Evolutionary conservation across 2,888 invertebrate genomes (phyloP).

Genomic region (Spodoptera picta): DNA sequence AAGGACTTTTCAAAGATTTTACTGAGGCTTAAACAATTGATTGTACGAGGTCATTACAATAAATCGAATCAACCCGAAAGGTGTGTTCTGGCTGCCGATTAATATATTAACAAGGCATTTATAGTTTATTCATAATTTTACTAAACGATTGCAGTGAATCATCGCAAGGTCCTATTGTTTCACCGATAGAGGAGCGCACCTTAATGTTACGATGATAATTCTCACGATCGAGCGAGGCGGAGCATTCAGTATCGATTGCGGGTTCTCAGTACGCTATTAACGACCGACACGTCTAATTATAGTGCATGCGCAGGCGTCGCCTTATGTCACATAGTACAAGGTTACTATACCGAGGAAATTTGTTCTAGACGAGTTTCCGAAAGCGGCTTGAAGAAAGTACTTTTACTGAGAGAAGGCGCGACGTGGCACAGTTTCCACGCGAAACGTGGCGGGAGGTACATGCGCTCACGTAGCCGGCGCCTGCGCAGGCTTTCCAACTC

Average conservation of each 20-base stretch:
- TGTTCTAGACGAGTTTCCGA: conserved; percentile 84
- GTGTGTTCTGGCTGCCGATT: conserved; percentile 16
- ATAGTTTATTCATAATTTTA: conserved; percentile 13
- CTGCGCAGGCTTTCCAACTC: conserved; percentile 77
- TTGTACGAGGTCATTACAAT: too few species aligned
- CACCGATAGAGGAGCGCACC: conserved; percentile 12
- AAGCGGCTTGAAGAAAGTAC: conserved; percentile 88
- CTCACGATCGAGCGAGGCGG: conserved; percentile 62
- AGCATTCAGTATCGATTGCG: conserved; percentile 69
- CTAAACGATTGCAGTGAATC: conserved; percentile 36
- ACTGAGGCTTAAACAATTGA: too few species aligned
- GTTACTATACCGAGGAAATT: conserved; percentile 82
- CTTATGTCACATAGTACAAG: conserved; percentile 85
- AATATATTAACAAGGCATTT: background rate
- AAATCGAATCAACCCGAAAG: background rate
- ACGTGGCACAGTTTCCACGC: conserved; percentile 87
- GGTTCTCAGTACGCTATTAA: conserved; percentile 74
- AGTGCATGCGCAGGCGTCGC: conserved; percentile 70
- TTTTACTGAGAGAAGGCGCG: conserved; percentile 85
- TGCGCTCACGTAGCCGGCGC: conserved; percentile 57
- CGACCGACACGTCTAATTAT: conserved; percentile 76
- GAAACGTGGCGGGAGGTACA: conserved; percentile 58
- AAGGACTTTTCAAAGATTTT: too few species aligned
- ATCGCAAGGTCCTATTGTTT: conserved; percentile 47
- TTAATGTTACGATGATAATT: conserved; percentile 55